A percentile compares a stretch with the other conserved stretches of the same genome.
Evolutionary conservation across 2,888 invertebrate species (phyloP).

Genomic region (Prostheceraeus crozeri): DNA sequence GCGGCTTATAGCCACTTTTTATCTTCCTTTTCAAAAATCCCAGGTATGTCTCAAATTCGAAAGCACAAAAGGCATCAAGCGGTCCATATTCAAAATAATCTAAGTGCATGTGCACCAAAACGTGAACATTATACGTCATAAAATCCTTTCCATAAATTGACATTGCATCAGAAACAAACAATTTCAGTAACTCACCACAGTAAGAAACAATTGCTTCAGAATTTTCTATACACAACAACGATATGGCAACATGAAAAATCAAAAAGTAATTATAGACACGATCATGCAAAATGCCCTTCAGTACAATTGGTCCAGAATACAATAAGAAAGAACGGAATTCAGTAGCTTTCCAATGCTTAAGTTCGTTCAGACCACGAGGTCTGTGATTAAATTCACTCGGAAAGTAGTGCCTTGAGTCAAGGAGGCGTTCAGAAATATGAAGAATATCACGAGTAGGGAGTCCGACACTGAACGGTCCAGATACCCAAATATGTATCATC

Average conservation of each 20-base stretch:
- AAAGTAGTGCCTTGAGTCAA: neutral
- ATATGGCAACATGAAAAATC: slow-evolving; percentile 3
- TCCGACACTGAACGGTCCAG: neutral
- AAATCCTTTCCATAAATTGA: slow-evolving; percentile 38
- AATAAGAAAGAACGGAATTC: slow-evolving; percentile 22
- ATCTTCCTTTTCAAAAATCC: slow-evolving; percentile 31
- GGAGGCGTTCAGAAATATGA: neutral
- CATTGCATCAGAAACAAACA: slow-evolving; percentile 6
- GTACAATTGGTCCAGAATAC: neutral
- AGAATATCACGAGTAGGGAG: neutral
- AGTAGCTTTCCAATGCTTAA: slow-evolving; percentile 9
- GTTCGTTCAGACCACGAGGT: neutral
- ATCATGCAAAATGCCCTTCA: slow-evolving; percentile 15
- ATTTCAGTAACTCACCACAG: too few species aligned
- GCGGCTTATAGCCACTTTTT: neutral
- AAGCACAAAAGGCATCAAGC: slow-evolving; percentile 37
- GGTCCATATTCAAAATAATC: slow-evolving; percentile 30
- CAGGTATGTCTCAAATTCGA: slow-evolving; percentile 38
- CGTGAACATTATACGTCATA: slow-evolving; percentile 36
- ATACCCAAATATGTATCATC: slow-evolving; percentile 6
- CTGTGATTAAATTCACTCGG: slow-evolving; percentile 6
- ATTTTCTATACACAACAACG: neutral
- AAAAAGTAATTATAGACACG: slow-evolving; percentile 7
- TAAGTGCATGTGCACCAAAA: slow-evolving; percentile 30
- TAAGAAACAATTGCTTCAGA: too few species aligned